Percentiles rank a stretch among this genome's conserved stretches.
Evolutionary conservation across 2,797 vertebrate species (phyloP).

Genomic region (Phalanger gymnotis): DNA sequence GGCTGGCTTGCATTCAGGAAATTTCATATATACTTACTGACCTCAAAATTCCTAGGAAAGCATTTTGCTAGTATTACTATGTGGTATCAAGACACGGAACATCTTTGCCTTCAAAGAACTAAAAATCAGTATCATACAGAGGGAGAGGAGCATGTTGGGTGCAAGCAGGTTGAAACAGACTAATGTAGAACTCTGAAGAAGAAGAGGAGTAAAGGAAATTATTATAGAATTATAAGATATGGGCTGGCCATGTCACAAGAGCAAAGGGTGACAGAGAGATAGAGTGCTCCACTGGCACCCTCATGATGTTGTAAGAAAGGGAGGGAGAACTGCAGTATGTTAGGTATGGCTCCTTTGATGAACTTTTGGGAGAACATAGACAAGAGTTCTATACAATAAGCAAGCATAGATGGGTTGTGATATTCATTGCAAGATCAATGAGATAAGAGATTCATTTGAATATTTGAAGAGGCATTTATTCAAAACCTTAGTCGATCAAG

Average conservation of each 20-base stretch:
- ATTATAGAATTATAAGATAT: background rate
- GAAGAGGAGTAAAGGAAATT: background rate
- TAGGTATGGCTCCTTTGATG: background rate
- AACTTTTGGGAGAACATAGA: background rate
- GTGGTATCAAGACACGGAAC: background rate
- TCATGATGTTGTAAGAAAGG: background rate
- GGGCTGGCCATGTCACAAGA: background rate
- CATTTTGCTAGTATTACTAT: background rate
- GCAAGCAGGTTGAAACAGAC: background rate
- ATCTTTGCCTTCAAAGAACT: background rate
- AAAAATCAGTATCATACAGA: background rate
- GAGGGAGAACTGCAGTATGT: background rate
- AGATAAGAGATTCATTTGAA: background rate
- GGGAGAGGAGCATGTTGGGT: background rate
- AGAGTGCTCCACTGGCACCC: background rate
- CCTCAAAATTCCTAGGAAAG: background rate
- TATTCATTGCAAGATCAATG: background rate
- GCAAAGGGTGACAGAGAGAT: background rate
- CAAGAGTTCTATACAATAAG: background rate
- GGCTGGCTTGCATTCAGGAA: background rate
- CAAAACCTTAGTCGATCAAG: background rate
- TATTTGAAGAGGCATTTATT: background rate
- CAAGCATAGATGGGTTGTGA: background rate
- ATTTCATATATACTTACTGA: background rate
- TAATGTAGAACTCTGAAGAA: background rate